Evolutionary conservation across 30 jellyfish, hydroid and myxozoan genomes (phyloP).

Genomic region (Turritopsis rubra): DNA sequence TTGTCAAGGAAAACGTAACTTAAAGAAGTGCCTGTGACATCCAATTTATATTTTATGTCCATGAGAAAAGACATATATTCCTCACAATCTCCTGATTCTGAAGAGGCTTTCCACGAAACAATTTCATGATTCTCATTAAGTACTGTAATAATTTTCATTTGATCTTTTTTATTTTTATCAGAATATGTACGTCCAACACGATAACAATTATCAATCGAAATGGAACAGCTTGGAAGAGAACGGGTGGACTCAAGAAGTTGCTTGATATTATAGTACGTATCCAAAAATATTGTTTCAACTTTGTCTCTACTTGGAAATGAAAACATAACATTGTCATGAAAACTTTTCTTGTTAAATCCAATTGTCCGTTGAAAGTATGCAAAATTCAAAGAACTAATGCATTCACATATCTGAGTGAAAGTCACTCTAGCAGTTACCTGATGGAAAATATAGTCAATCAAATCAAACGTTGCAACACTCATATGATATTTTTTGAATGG

Average conservation of each 20-base stretch:
- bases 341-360: neutral
- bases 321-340: conserved; percentile 14
- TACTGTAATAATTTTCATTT: neutral
- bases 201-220: neutral
- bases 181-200: neutral
- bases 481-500: neutral
- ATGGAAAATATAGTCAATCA: conserved; percentile 1
- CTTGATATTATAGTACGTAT: conserved; percentile 4
- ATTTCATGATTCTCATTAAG: neutral
- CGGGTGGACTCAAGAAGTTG: neutral
- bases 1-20: neutral
- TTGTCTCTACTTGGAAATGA: conserved; percentile 16
- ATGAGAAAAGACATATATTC: conserved; percentile 5
- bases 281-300: neutral
- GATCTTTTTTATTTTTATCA: neutral
- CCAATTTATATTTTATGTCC: conserved; percentile 5
- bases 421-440: neutral
- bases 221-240: neutral
- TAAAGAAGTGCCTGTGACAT: neutral
- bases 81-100: neutral
- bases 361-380: conserved; percentile 5
- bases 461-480: neutral
- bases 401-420: neutral
- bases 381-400: conserved; percentile 6
- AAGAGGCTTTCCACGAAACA: conserved; percentile 10